Evolutionary conservation across 1,140 invertebrate genomes (phyloP), one percentile per base, ranked within the genome.

Genomic region (Papilio polyxenes): DNA sequence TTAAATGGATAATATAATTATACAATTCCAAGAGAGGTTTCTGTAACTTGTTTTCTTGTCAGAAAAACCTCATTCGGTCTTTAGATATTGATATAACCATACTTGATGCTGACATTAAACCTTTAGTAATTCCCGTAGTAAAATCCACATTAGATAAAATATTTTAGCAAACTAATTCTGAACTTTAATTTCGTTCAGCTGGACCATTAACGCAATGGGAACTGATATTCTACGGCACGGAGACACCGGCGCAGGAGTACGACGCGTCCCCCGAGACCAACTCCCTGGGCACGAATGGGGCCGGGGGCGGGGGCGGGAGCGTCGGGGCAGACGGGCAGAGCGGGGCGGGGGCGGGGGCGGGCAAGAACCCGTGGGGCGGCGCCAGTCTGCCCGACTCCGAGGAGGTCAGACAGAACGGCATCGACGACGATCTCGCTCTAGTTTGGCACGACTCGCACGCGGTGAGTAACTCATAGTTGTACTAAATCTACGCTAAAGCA

Each of bases 201-300:
- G 95, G 95, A 44, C 95, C 95, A 80, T 89, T 96, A 77, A 95
- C 95, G 17, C 95, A 97, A 89, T 97, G 97, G 97, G 95, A 96
- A 87, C 92, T 98, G 84, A 96, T 97, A 85, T 95, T 97, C 91
- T 97, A 98, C 90, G 97, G 97, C 40, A 98, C 97, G 13, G 95
- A 96, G 82, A 93, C 94, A 4, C 95, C 96, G n/a, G 94, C 96
- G 17, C 95, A 96, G 82, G 94, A 95, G 31, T 91, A 93, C 78
- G 95, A 95, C 75, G 90, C 88, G 20, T 89, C 90, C 7, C 89
- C 88, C 0, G 91, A 93, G 62, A 89, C 80, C 59, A 89, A 90
- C 72, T 85, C 86, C 0, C 49, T 87, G 72, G 86, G 84, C 48
- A 85, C 81, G 6, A 75, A 81, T 31, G 69, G 65, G n/a, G 75